These are phyloP conservation scores for Coenonympha arcania DNA, from an alignment of 2,888 invertebrate genomes.

Conservation along the genomic window DNA sequence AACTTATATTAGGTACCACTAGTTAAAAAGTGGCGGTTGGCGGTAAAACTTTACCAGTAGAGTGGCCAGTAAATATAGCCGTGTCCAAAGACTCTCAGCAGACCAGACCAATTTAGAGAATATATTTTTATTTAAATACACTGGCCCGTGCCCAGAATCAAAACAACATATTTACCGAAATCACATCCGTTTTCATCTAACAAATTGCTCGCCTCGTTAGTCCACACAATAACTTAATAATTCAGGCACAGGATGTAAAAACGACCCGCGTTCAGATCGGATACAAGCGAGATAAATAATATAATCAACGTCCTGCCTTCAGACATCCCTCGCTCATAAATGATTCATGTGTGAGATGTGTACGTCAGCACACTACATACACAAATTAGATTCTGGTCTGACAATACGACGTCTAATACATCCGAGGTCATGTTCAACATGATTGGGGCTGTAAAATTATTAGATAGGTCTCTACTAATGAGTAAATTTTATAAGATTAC, in stretches of 20 bases:
- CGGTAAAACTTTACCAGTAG: no score
- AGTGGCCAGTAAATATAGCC: no score
- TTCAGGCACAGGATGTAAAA: neutral
- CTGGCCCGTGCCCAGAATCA: no score
- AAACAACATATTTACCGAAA: neutral
- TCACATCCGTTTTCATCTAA: neutral
- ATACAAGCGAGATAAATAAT: slow-evolving; percentile 3
- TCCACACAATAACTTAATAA: neutral
- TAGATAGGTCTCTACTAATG: no score
- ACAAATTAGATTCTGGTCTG: slow-evolving; percentile 13
- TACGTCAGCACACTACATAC: slow-evolving; percentile 11
- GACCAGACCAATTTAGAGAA: no score
- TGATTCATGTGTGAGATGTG: slow-evolving; percentile 17
- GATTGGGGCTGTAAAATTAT: neutral
- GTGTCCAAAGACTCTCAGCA: no score
- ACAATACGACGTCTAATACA: slow-evolving; percentile 11
- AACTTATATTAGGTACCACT: no score
- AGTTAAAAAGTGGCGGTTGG: no score
- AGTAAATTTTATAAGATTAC: no score
- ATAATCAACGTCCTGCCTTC: slow-evolving; percentile 10
- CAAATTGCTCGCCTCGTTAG: neutral
- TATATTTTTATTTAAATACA: no score
- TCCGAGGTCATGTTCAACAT: neutral
- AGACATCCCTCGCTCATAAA: slow-evolving; percentile 14
- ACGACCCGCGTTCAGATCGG: neutral